These are phyloP conservation scores for Rhinoderma darwinii DNA, from an alignment of 2,113 vertebrate genomes.

Conservation along the genomic window DNA sequence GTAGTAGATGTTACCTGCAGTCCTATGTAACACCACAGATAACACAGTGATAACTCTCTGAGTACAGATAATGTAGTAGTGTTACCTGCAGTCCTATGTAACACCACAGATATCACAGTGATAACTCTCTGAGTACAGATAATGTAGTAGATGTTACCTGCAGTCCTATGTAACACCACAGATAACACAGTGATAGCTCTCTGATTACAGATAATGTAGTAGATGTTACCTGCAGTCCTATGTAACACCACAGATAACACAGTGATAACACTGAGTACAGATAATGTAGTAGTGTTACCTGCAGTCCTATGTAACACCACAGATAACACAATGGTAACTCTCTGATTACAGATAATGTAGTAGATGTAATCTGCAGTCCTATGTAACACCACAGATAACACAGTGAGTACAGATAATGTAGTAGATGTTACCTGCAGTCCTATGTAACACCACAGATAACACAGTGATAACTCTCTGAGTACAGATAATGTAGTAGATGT, in stretches of 20 bases:
- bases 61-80: not conserved
- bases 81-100: not conserved
- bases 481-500: not conserved
- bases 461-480: not conserved
- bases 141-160: not conserved
- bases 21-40: not conserved
- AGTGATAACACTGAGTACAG: too few species aligned
- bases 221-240: too few species aligned
- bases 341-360: too few species aligned
- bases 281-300: not conserved
- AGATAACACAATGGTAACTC: not conserved
- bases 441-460: not conserved
- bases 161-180: conserved; percentile 1
- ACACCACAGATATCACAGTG: not conserved
- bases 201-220: too few species aligned
- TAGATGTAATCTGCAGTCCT: not conserved
- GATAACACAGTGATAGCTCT: too few species aligned
- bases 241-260: not conserved
- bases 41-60: not conserved
- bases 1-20: not conserved
- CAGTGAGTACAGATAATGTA: not conserved
- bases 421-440: not conserved
- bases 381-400: not conserved
- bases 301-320: not conserved
- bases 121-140: not conserved